Conservation (phyloP, 2,888 invertebrate genomes). For the Seira ritae region DNA sequence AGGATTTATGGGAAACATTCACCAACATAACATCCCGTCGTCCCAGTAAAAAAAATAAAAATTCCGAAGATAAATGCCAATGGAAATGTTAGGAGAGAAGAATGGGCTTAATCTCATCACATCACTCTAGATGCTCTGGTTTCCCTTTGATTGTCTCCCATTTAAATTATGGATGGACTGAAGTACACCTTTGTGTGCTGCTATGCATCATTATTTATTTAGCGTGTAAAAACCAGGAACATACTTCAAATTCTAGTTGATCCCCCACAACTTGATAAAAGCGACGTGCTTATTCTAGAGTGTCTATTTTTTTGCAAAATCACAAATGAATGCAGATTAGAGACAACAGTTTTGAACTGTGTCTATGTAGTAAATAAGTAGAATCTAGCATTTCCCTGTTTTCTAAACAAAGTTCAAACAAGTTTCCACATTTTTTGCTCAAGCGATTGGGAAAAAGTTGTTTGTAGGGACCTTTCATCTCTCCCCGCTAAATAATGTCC, state of each 20-base stretch:
- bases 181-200: slow-evolving; percentile 4
- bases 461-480: neutral
- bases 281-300: no score
- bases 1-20: slow-evolving; percentile 43
- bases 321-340: slow-evolving; percentile 6
- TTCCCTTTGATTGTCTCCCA: neutral
- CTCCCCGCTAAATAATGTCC: neutral
- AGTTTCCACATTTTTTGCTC: neutral
- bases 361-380: no score
- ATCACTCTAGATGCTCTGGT: neutral
- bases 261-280: neutral
- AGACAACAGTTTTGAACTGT: neutral
- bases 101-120: slow-evolving; percentile 6
- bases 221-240: neutral
- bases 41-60: neutral
- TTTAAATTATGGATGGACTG: neutral
- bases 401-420: neutral
- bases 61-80: neutral
- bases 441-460: neutral
- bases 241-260: neutral
- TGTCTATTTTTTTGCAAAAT: neutral
- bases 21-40: neutral
- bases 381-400: no score
- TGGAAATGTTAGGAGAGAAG: neutral
- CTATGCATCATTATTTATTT: slow-evolving; percentile 18